phyloP scores from a whole-genome alignment of 2,113 vertebrate genomes.

The Tiliqua scincoides region DNA sequence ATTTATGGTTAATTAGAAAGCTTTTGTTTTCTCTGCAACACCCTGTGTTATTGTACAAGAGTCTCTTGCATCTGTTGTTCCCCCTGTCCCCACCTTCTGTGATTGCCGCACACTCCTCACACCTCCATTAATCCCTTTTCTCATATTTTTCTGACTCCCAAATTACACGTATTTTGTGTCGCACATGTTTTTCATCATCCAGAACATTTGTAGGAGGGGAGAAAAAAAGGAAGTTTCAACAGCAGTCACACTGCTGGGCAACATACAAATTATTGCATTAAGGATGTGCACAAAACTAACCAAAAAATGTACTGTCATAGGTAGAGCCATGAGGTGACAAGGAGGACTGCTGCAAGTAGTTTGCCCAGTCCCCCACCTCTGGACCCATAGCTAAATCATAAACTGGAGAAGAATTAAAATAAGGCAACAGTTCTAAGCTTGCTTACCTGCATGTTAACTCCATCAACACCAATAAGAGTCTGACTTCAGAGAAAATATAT shows the following conservation, averaged over 20 bases:
- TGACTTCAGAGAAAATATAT: too few species aligned
- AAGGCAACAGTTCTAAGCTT: too few species aligned
- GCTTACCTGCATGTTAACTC: too few species aligned
- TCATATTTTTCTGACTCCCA: background rate
- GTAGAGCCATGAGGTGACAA: too few species aligned
- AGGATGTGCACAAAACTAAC: background rate
- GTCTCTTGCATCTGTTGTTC: background rate
- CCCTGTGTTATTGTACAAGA: background rate
- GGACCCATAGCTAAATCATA: too few species aligned
- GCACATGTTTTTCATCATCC: background rate
- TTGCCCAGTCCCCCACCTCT: too few species aligned
- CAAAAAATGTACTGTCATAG: background rate
- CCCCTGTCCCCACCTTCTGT: background rate
- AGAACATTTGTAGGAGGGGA: background rate
- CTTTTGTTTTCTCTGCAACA: slow-evolving; percentile 14
- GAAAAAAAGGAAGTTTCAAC: too few species aligned
- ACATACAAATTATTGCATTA: background rate
- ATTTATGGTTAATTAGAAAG: slow-evolving; percentile 47
- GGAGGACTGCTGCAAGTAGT: too few species aligned
- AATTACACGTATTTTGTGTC: background rate
- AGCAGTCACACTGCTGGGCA: background rate
- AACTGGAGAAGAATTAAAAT: too few species aligned
- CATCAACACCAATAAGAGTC: too few species aligned
- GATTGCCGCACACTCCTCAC: fast-evolving
- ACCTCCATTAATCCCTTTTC: slow-evolving; percentile 3